Evolutionary conservation across 2,797 vertebrate genomes (phyloP).

Genomic region (Parambassis ranga): DNA sequence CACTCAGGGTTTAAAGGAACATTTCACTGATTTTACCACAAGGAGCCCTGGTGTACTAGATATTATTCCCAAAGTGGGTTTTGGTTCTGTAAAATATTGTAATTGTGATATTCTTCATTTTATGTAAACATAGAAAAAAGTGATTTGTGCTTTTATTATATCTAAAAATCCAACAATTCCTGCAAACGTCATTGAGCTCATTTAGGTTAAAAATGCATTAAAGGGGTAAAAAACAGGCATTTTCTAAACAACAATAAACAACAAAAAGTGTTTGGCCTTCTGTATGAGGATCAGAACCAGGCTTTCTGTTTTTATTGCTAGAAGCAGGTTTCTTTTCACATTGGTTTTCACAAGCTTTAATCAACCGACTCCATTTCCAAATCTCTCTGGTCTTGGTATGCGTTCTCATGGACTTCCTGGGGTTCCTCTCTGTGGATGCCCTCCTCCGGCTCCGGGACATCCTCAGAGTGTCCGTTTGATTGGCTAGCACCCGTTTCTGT

Average conservation of each 20-base stretch:
- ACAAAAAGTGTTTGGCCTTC: no score
- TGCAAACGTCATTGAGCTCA: no score
- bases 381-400: conserved; percentile 67
- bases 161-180: no score
- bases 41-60: no score
- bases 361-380: conserved; percentile 79
- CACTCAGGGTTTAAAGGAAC: conserved; percentile 14
- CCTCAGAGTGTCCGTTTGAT: conserved; percentile 58
- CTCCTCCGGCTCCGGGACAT: conserved; percentile 31
- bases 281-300: conserved; percentile 13
- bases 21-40: background rate
- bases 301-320: conserved; percentile 59
- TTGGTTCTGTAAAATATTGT: no score
- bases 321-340: conserved; percentile 23
- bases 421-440: conserved; percentile 32
- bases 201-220: no score
- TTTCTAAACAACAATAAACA: no score
- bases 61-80: no score
- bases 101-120: no score
- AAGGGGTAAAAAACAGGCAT: no score
- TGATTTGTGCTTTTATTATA: no score
- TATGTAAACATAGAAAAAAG: no score
- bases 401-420: conserved; percentile 40
- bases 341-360: conserved; percentile 52
- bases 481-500: conserved; percentile 36